These are phyloP conservation scores for Spisula subtruncata DNA, from an alignment of 2,888 invertebrate genomes.

Conservation along the genomic window DNA sequence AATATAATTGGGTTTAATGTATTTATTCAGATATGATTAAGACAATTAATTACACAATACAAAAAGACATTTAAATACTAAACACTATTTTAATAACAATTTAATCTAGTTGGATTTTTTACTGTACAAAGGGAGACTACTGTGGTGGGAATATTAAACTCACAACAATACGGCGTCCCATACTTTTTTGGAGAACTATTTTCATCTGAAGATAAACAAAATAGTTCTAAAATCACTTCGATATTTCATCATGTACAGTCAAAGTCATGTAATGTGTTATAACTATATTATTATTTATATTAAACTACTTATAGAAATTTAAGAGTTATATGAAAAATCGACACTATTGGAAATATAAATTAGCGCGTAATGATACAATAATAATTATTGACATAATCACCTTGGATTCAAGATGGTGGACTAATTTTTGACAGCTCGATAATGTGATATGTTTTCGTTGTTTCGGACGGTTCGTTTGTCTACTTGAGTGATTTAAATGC, in stretches of 20 bases:
- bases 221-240: not conserved
- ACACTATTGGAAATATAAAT: not conserved
- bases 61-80: too few relatives aligned
- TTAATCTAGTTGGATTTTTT: too few relatives aligned
- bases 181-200: not conserved
- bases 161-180: not conserved
- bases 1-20: too few relatives aligned
- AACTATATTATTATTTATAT: too few relatives aligned
- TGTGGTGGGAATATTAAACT: too few relatives aligned
- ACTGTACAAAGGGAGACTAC: too few relatives aligned
- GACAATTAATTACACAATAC: too few relatives aligned
- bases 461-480: not conserved
- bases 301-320: not conserved
- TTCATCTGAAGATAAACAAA: slow-evolving; percentile 2
- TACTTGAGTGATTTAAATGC: not conserved
- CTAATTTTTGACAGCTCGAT: slow-evolving; percentile 49
- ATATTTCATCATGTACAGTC: too few relatives aligned
- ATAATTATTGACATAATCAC: slow-evolving; percentile 79
- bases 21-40: too few relatives aligned
- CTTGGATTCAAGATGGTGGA: slow-evolving; percentile 83
- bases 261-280: too few relatives aligned
- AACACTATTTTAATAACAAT: too few relatives aligned
- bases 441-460: slow-evolving; percentile 1
- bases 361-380: slow-evolving; percentile 37
- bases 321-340: not conserved